A percentile compares a stretch with the other conserved stretches of the same genome.
Evolutionary conservation across 2,113 vertebrate genomes (phyloP).

Genomic region (Brachypodius melanocephalos): DNA sequence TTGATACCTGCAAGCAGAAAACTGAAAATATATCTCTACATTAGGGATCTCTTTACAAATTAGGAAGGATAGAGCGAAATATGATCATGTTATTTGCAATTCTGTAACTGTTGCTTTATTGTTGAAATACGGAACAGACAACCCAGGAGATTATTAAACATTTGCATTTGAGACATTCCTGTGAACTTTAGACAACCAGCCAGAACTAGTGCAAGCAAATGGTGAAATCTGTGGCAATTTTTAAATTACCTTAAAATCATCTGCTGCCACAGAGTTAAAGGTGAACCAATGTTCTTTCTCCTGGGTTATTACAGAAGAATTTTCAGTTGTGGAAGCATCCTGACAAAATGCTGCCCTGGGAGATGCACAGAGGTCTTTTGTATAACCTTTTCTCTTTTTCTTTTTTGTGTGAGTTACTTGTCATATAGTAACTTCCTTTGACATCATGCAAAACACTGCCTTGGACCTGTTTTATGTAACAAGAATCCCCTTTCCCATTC

Average conservation of each 20-base stretch:
- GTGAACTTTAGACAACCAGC: slow-evolving; percentile 22
- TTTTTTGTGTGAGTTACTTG: not conserved
- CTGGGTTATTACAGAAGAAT: not conserved
- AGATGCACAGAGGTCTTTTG: not conserved
- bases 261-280: slow-evolving; percentile 34
- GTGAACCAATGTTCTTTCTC: not conserved
- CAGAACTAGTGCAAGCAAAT: slow-evolving; percentile 10
- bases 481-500: not conserved
- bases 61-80: not conserved
- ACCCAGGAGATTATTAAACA: slow-evolving; percentile 46
- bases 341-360: not conserved
- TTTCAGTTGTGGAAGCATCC: not conserved
- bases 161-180: slow-evolving; percentile 22
- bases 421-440: not conserved
- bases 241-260: slow-evolving; percentile 51
- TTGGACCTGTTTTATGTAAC: not conserved
- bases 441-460: not conserved
- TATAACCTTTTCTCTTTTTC: not conserved
- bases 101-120: slow-evolving; percentile 46
- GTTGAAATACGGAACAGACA: slow-evolving; percentile 43
- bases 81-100: slow-evolving; percentile 10
- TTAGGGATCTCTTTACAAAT: slow-evolving; percentile 18
- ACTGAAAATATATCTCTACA: not conserved
- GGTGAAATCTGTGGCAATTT: slow-evolving; percentile 42
- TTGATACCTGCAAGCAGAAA: slow-evolving; percentile 8